phyloP scores from a whole-genome alignment of 2,888 invertebrate species.

The Aromia moschata region DNA sequence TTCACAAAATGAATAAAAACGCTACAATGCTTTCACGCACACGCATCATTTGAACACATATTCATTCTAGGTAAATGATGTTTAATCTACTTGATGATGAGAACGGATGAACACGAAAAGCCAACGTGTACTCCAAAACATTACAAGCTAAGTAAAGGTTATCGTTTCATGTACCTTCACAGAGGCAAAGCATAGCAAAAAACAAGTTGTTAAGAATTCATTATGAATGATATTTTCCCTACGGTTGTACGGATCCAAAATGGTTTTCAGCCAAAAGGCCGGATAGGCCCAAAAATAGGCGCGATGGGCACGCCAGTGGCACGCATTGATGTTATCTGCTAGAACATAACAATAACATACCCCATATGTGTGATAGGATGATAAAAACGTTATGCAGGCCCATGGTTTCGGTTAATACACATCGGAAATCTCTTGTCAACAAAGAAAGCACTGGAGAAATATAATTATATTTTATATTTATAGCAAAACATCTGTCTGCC shows the following conservation, averaged over 20 bases:
- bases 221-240: constrained; percentile 53
- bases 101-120: not conserved
- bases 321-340: constrained; percentile 53
- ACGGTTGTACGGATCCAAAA: constrained; percentile 48
- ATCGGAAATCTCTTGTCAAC: too few relatives aligned
- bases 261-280: constrained; percentile 43
- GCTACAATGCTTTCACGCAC: not conserved
- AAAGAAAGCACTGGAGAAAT: too few relatives aligned
- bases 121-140: not conserved
- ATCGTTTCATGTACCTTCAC: constrained; percentile 10
- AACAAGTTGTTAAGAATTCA: constrained; percentile 37
- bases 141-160: not conserved
- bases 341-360: constrained; percentile 62
- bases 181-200: constrained; percentile 31
- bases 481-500: too few relatives aligned
- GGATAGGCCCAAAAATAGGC: constrained; percentile 36
- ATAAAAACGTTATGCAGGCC: constrained; percentile 47
- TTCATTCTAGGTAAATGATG: constrained; percentile 8
- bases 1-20: too few relatives aligned
- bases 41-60: not conserved
- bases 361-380: constrained; percentile 62
- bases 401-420: constrained; percentile 37
- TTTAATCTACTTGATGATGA: not conserved
- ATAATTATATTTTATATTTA: too few relatives aligned
- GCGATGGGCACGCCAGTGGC: constrained; percentile 45